Base-by-base conservation (phyloP, 2,888 invertebrate species). In the Quadroppia sp. region DNA sequence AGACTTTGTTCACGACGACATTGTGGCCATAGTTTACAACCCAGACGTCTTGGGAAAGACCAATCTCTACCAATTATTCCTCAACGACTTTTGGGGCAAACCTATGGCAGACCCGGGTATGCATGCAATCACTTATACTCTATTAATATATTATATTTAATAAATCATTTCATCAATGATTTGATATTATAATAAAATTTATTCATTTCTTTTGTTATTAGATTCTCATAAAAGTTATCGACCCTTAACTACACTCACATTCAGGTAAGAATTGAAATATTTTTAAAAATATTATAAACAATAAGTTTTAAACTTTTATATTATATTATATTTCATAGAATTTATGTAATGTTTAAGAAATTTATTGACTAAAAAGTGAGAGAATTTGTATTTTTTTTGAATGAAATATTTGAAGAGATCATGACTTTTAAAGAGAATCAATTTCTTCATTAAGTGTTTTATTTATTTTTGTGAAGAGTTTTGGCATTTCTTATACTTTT, bases 11-110 rank as follows among this genome's bases (percentile, higher is more conserved):
- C 92, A 93, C 84, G 92, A 92, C 81, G 92, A 93, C 82, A 88
- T 92, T 78, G 91, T 90, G 75, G 92, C 92, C 45, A 88, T 92
- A 78, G 88, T 89, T 80, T 86, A 88, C 77, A 93, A 92, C 82
- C 87, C 87, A 80, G 92, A 93, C 82, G 92, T 92, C 77, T 86
- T 87, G 70, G 91, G 89, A 0, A 84, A 85, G 72, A 88, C 86
- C 76, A 83, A 87, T 40, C 82, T 89, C 79, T 80, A 84, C 77
- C 86, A 86, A 79, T 85, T 90, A 79, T 88, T 90, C 80, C 84
- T 85, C 79, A 89, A 91, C 82, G 93, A 93, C 83, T 93, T 92
- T 82, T 93, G 92, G 93, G 92, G 92, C n/a, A 90, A 89, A 73
- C 88, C 90, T 42, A 91, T 93, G 90, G 86, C 87, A n/a, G 89